Evolutionary conservation across 1,140 invertebrate species (phyloP).

Genomic region (Drosophila hydei): DNA sequence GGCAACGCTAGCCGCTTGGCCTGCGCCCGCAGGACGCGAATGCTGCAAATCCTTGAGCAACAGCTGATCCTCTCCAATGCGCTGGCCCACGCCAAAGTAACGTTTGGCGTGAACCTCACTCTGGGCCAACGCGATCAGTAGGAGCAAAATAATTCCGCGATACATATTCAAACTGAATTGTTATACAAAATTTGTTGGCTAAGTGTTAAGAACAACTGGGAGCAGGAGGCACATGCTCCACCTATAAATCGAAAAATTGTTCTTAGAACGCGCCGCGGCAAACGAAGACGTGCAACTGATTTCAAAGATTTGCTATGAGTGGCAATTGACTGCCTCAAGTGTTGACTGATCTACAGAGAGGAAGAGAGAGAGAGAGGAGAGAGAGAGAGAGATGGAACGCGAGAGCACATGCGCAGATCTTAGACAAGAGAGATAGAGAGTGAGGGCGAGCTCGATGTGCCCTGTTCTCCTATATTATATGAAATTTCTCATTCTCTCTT

Average conservation of each 20-base stretch:
- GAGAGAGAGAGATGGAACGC: not conserved
- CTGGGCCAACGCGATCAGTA: slow-evolving; percentile 26
- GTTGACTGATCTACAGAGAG: slow-evolving; percentile 55
- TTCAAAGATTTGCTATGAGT: slow-evolving; percentile 14
- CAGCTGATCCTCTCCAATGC: slow-evolving; percentile 62
- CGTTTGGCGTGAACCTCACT: slow-evolving; percentile 34
- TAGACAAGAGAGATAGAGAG: not conserved
- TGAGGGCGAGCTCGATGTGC: not conserved
- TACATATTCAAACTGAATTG: slow-evolving; percentile 53
- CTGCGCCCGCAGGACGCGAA: slow-evolving; percentile 47
- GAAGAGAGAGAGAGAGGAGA: slow-evolving; percentile 7
- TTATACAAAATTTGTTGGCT: not conserved
- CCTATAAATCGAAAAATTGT: slow-evolving; percentile 7
- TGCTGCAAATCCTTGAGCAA: slow-evolving; percentile 70
- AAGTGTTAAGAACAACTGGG: slow-evolving; percentile 8
- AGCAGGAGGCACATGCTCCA: slow-evolving; percentile 33
- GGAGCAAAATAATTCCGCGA: slow-evolving; percentile 20
- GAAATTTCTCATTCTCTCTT: not conserved
- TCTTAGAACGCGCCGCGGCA: slow-evolving; percentile 58
- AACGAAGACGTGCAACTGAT: slow-evolving; percentile 68
- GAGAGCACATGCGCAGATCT: slow-evolving; percentile 13
- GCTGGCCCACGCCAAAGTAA: slow-evolving; percentile 57
- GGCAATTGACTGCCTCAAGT: slow-evolving; percentile 28
- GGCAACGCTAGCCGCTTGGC: slow-evolving; percentile 52
- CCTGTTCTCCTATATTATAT: slow-evolving; percentile 23